phyloP scores from a whole-genome alignment of 2,797 vertebrate species.

The Microhierax caerulescens region DNA sequence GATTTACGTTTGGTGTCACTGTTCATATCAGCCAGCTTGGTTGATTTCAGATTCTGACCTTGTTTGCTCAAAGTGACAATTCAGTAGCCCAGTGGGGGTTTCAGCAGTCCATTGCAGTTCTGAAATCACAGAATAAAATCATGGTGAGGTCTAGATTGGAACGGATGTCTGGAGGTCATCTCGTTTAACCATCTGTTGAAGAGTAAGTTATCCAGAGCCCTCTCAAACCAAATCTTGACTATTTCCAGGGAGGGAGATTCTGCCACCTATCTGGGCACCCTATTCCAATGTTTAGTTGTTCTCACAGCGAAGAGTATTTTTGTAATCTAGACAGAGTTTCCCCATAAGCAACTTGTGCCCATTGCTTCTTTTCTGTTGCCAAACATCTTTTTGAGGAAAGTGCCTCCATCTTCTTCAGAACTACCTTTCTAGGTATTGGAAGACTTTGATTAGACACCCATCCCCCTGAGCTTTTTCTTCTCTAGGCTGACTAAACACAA shows the following conservation, averaged over 20 bases:
- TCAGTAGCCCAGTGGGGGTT: neutral
- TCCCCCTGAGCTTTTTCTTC: neutral
- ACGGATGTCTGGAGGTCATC: neutral
- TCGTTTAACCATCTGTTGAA: neutral
- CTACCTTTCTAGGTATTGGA: neutral
- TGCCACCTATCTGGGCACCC: neutral
- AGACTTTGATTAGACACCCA: neutral
- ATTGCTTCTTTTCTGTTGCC: neutral
- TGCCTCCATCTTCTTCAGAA: neutral
- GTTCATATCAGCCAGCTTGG: neutral
- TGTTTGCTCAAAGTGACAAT: neutral
- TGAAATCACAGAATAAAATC: neutral
- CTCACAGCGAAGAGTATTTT: neutral
- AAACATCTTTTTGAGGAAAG: neutral
- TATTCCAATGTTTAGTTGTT: neutral
- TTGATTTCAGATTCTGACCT: neutral
- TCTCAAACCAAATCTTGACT: neutral
- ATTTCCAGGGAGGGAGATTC: neutral
- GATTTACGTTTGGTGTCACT: rapidly evolving
- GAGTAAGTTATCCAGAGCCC: neutral
- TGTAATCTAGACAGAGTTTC: neutral
- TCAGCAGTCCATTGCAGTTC: neutral
- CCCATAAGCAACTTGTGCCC: neutral
- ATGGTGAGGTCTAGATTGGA: neutral
- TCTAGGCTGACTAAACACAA: neutral